Conservation (phyloP, 1,140 invertebrate species). For the Rhagoletis pomonella region DNA sequence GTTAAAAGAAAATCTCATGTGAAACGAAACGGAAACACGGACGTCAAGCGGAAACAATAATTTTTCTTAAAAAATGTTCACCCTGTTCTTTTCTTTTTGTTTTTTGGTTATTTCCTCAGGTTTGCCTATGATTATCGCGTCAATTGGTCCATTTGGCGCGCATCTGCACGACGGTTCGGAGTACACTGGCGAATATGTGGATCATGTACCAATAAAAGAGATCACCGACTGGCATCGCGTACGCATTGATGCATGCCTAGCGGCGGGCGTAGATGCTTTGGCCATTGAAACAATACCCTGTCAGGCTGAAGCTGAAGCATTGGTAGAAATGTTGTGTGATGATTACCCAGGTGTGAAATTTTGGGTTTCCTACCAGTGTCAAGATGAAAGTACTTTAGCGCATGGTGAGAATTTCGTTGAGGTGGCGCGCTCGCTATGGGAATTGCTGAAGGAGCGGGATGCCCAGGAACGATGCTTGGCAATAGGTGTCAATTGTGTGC, state of each 20-base stretch:
- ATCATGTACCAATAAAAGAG: slow-evolving; percentile 79
- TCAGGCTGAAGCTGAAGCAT: slow-evolving; percentile 85
- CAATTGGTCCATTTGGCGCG: slow-evolving; percentile 93
- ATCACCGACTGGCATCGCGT: slow-evolving; percentile 89
- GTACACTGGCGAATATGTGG: slow-evolving; percentile 89
- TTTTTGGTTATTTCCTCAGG: slow-evolving; percentile 57
- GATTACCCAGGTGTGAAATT: slow-evolving; percentile 86
- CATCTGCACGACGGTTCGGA: slow-evolving; percentile 91
- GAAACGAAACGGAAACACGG: background rate
- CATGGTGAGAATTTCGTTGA: slow-evolving; percentile 85
- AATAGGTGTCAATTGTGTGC: slow-evolving; percentile 91
- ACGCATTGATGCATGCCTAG: slow-evolving; percentile 84
- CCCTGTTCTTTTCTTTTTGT: background rate
- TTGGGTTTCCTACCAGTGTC: slow-evolving; percentile 80
- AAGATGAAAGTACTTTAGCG: slow-evolving; percentile 81
- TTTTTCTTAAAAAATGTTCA: background rate
- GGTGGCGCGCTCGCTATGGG: slow-evolving; percentile 72
- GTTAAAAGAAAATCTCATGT: background rate
- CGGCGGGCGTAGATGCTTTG: slow-evolving; percentile 87
- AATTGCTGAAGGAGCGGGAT: slow-evolving; percentile 79
- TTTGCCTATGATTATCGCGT: slow-evolving; percentile 83
- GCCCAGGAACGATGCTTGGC: slow-evolving; percentile 83
- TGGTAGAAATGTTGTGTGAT: slow-evolving; percentile 83
- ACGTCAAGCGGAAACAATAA: slow-evolving; percentile 13
- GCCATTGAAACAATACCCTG: slow-evolving; percentile 94